Conservation (phyloP, 2,888 invertebrate genomes). For the Dione juno region DNA sequence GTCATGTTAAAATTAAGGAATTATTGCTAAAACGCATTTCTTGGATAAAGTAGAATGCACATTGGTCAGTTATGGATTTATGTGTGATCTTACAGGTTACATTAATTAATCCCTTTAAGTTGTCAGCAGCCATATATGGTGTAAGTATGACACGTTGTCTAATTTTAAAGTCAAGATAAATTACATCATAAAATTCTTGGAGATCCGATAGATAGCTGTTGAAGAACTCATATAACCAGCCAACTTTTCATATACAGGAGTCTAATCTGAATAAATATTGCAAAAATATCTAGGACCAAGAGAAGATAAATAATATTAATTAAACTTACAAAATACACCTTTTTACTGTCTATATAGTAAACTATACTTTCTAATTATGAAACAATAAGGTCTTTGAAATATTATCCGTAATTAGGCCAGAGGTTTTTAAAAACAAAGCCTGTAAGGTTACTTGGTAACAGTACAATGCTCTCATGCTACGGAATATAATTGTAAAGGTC, state of each 20-base stretch:
- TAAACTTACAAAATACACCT: not conserved
- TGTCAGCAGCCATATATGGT: not conserved
- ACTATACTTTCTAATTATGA: not conserved
- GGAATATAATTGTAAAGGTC: constrained; percentile 54
- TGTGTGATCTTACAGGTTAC: not conserved
- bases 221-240: not conserved
- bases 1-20: not conserved
- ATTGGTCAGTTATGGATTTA: not conserved
- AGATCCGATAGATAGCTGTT: not conserved
- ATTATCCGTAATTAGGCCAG: constrained; percentile 27
- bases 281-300: not conserved
- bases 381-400: constrained; percentile 17
- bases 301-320: not conserved
- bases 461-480: constrained; percentile 41
- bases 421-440: constrained; percentile 37
- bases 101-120: not conserved
- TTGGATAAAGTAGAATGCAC: not conserved
- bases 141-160: not conserved
- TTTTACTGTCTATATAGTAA: not conserved
- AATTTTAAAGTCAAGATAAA: not conserved
- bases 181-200: not conserved
- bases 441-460: constrained; percentile 32
- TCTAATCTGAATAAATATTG: not conserved
- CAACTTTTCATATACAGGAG: not conserved
- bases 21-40: not conserved